Evolutionary conservation across 2,113 vertebrate genomes (phyloP).

Genomic region (Tragelaphus strepsiceros): DNA sequence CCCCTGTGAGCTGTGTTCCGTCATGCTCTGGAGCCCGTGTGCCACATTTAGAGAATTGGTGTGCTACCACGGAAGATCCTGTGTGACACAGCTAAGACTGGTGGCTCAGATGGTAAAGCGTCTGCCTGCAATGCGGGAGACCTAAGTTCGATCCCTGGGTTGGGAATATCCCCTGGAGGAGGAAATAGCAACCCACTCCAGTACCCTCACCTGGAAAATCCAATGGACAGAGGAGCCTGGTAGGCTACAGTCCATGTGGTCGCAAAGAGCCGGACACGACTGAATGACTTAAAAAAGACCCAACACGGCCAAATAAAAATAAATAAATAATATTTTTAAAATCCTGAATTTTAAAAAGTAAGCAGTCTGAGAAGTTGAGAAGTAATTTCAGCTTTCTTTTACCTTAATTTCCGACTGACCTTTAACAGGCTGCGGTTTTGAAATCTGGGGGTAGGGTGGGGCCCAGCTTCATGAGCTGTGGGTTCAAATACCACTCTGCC

Average conservation of each 20-base stretch:
- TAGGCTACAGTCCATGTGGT: not conserved
- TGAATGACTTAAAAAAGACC: not conserved
- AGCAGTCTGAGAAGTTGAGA: not conserved
- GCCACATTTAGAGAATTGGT: not conserved
- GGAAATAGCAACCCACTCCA: not conserved
- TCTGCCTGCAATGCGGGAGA: not conserved
- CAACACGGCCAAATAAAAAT: not conserved
- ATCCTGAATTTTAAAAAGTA: not conserved
- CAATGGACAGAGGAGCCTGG: not conserved
- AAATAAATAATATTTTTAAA: not conserved
- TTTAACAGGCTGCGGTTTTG: not conserved
- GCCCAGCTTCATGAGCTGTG: fast-evolving
- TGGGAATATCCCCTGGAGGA: not conserved
- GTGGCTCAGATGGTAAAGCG: not conserved
- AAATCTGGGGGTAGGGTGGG: fast-evolving
- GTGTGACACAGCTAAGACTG: not conserved
- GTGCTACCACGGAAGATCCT: not conserved
- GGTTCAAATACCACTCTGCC: not conserved
- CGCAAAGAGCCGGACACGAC: not conserved
- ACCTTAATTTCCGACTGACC: not conserved
- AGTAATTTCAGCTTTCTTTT: not conserved
- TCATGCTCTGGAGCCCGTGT: not conserved
- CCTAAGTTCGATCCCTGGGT: fast-evolving
- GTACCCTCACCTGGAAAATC: not conserved
- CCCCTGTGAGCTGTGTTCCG: not conserved